phyloP scores from a whole-genome alignment of 2,888 invertebrate genomes.

The Cephus pulcher region DNA sequence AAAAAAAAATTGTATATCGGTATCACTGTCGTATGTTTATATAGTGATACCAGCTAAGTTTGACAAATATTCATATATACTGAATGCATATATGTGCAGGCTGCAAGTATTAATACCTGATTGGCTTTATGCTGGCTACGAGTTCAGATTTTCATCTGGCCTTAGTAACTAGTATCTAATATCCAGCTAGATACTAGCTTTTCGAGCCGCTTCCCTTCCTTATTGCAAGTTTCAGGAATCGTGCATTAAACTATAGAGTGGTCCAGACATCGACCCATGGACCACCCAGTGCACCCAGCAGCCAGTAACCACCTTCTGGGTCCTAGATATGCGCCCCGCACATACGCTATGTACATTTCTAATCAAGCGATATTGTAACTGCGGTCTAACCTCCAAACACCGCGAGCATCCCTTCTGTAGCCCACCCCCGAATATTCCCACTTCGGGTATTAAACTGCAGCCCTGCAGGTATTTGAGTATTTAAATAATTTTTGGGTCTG shows the following conservation, averaged over 20 bases:
- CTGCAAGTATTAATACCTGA: not conserved
- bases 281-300: constrained; percentile 34
- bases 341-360: constrained; percentile 67
- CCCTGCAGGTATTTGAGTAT: constrained; percentile 24
- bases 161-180: not conserved
- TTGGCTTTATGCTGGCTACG: not conserved
- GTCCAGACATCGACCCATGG: constrained; percentile 62
- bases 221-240: constrained; percentile 64
- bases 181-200: not conserved
- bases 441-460: constrained; percentile 53
- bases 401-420: constrained; percentile 51
- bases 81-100: not conserved
- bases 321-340: constrained; percentile 61
- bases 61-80: not conserved
- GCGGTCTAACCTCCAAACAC: constrained; percentile 68
- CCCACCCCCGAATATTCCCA: constrained; percentile 49
- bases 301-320: constrained; percentile 16
- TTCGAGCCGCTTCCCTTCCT: constrained; percentile 48
- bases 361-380: constrained; percentile 68
- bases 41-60: not conserved
- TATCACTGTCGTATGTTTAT: not conserved
- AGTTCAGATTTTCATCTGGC: not conserved
- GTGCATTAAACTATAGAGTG: constrained; percentile 65
- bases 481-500: not conserved
- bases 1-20: not conserved